Conservation (phyloP, 1,140 invertebrate genomes). For the Sycophaga agraensis region DNA sequence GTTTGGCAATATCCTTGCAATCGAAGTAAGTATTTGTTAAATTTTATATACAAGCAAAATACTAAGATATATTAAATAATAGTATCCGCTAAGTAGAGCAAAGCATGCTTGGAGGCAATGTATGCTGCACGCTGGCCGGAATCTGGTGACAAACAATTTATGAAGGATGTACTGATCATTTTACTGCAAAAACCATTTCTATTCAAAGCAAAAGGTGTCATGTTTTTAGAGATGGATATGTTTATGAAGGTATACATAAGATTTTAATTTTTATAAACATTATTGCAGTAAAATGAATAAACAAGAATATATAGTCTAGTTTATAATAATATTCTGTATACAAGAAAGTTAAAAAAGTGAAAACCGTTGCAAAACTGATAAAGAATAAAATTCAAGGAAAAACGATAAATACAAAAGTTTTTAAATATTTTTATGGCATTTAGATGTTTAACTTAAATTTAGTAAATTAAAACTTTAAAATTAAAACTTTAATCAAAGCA, state of each 20-base stretch:
- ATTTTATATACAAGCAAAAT: background rate
- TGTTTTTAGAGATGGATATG: background rate
- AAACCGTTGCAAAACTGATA: too few species aligned
- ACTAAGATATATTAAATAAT: background rate
- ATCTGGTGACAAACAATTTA: background rate
- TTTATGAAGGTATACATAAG: conserved; percentile 8
- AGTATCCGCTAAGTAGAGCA: conserved; percentile 1
- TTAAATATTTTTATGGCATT: too few species aligned
- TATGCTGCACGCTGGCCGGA: conserved; percentile 3
- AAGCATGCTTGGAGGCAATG: background rate
- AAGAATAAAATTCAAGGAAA: too few species aligned
- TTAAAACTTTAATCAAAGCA: too few species aligned
- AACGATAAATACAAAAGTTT: too few species aligned
- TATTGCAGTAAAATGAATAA: too few species aligned
- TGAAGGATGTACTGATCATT: conserved; percentile 12
- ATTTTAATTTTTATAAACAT: background rate
- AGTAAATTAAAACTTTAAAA: too few species aligned
- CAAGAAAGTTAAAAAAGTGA: too few species aligned
- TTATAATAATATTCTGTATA: too few species aligned
- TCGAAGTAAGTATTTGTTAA: conserved; percentile 2
- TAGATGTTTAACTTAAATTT: too few species aligned
- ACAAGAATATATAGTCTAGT: too few species aligned
- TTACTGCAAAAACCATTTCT: background rate
- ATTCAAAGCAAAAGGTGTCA: background rate
- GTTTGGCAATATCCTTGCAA: background rate